Base-by-base conservation (phyloP, 2,113 vertebrate species). In the Carassius gibelio region DNA sequence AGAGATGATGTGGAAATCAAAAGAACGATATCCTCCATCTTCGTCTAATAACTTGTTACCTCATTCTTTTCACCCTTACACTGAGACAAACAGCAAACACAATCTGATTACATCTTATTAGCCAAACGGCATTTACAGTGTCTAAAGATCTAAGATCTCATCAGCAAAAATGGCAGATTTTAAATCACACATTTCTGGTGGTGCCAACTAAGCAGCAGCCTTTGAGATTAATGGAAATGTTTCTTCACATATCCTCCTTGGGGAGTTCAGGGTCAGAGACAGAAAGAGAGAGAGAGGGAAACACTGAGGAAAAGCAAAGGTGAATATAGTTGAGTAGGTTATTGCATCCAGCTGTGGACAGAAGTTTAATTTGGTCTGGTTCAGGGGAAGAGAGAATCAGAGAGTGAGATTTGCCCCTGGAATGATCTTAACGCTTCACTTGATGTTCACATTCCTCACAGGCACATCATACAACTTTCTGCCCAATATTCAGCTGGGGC, bases 1-100 rank as follows among this genome's bases (percentile, higher is more conserved):
- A 88, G 90, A 88, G 91, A 90, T 87, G 71, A 88, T 86, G 59
- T 50, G 81, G 82, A 82, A 83, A 80, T 87, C 64, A 42, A 55
- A 85, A 85, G 82, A 80, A 88, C 79, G 75, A 77, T 77, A 83
- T 90, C 91, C 85, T 91, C 88, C 86, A 5, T 85, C 83, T 82
- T 88, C 88, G 89, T 93, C 93, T 93, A 91, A 92, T 93, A 94
- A 93, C 91, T 92, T 93, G 89, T 92, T 93, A 93, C 90, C 90
- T 92, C 90, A 91, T 93, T 93, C 92, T 92, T 92, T 83, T 91
- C 84, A 50, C 81, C 83, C 10, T 30, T 74, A 62, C 36, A 45
- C 76, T 38, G 52, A 62, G 11, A 36, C 19, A 79, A 57, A 78
- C 50, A 78, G 45, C 45, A 76, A 34, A 34, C 26, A 13, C 75